phyloP scores from a whole-genome alignment of 1,140 invertebrate species.

The Brachionus plicatilis region DNA sequence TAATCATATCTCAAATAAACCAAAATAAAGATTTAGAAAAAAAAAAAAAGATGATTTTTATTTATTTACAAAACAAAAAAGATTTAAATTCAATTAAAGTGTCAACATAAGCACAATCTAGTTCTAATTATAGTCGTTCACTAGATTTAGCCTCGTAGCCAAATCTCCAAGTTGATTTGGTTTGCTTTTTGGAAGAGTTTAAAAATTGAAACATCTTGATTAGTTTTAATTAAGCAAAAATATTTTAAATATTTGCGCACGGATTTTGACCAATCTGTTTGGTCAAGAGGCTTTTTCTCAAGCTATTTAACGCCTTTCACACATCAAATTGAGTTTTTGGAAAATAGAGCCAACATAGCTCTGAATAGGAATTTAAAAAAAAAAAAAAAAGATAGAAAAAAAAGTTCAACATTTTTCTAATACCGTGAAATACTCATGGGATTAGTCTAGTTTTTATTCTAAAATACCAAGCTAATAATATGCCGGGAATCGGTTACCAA shows the following conservation, averaged over 20 bases:
- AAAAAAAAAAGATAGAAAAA: no score
- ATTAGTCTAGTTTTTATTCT: slow-evolving; percentile 16
- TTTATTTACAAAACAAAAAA: neutral
- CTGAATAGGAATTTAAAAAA: neutral
- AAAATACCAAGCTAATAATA: slow-evolving; percentile 18
- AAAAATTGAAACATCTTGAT: neutral
- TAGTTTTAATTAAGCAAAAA: neutral
- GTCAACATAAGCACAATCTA: neutral
- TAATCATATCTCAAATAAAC: neutral
- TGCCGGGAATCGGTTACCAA: neutral
- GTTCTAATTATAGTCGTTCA: neutral
- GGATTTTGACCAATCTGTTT: neutral
- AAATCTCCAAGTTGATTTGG: neutral
- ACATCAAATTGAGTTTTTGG: neutral
- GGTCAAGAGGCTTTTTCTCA: neutral
- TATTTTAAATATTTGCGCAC: neutral
- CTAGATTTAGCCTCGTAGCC: neutral
- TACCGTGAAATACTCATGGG: neutral
- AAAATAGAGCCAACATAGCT: neutral
- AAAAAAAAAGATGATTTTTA: neutral
- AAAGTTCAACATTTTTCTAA: slow-evolving; percentile 22
- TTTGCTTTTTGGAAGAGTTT: neutral
- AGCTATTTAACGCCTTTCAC: neutral
- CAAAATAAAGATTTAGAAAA: neutral
- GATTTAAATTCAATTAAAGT: neutral